A percentile compares a stretch with the other conserved stretches of the same genome.
Conservation (phyloP, 2,797 vertebrate species). For the Lutjanus campechanus region DNA sequence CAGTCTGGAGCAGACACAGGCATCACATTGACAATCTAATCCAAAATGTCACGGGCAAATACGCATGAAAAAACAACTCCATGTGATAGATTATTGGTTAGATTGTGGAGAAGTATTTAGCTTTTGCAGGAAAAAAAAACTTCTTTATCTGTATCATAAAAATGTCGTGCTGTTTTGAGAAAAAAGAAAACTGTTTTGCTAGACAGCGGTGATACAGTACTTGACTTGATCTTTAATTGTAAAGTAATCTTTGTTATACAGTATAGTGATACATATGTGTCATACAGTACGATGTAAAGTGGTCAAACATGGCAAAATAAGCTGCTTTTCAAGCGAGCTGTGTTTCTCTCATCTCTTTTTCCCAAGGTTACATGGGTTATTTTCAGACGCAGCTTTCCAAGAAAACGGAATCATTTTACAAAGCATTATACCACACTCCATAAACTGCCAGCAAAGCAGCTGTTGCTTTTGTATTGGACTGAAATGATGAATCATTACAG, state of each 20-base stretch:
- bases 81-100: conserved; percentile 57
- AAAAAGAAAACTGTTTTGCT: conserved; percentile 26
- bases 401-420: conserved; percentile 62
- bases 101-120: conserved; percentile 21
- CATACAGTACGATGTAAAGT: conserved; percentile 36
- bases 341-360: conserved; percentile 30
- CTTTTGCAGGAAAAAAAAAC: conserved; percentile 48
- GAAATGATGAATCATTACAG: conserved; percentile 61
- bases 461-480: conserved; percentile 56
- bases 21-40: conserved; percentile 73
- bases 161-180: conserved; percentile 22
- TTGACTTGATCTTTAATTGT: conserved; percentile 35
- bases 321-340: conserved; percentile 1
- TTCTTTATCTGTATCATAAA: conserved; percentile 18
- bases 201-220: conserved; percentile 14
- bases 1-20: conserved; percentile 76
- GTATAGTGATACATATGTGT: conserved; percentile 35
- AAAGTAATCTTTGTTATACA: conserved; percentile 28
- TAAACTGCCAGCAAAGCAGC: conserved; percentile 50
- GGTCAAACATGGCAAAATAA: conserved; percentile 32
- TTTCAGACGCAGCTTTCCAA: conserved; percentile 58
- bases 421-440: conserved; percentile 50
- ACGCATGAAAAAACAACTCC: conserved; percentile 54
- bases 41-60: conserved; percentile 51
- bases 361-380: conserved; percentile 49